phyloP scores from a whole-genome alignment of 1,140 invertebrate species.

The Conus betulinus region DNA sequence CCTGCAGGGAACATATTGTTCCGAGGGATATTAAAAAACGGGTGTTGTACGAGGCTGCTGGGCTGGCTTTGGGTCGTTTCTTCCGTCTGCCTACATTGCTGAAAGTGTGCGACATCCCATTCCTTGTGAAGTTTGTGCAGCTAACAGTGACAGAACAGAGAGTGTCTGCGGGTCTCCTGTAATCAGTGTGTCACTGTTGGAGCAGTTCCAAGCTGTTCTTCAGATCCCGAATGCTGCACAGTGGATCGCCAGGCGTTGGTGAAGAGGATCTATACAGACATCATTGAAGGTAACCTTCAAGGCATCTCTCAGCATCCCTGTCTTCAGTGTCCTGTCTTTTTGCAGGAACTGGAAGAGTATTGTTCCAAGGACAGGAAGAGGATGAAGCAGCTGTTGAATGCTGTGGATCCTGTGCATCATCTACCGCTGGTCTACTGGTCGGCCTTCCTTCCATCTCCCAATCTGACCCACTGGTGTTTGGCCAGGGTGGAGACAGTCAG shows the following conservation, averaged over 20 bases:
- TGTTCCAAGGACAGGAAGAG: not conserved
- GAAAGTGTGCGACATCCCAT: slow-evolving; percentile 12
- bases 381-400: not conserved
- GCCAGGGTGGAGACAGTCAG: not conserved
- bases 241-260: not conserved
- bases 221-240: not conserved
- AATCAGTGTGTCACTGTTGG: not conserved
- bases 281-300: not conserved
- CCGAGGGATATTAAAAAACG: not conserved
- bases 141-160: not conserved
- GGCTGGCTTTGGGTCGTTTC: slow-evolving; percentile 10
- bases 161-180: not conserved
- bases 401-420: slow-evolving; percentile 5
- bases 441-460: not conserved
- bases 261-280: not conserved
- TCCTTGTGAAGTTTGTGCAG: slow-evolving; percentile 2
- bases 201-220: not conserved
- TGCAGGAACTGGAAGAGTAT: not conserved
- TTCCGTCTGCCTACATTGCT: not conserved
- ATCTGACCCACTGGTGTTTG: not conserved
- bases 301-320: not conserved
- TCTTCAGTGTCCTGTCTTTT: not conserved
- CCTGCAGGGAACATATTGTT: slow-evolving; percentile 16
- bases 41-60: slow-evolving; percentile 14
- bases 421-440: slow-evolving; percentile 31